Evolutionary conservation across 2,888 invertebrate species (phyloP), one percentile per base, ranked within the genome.

Genomic region (Ctenicera cuprea): DNA sequence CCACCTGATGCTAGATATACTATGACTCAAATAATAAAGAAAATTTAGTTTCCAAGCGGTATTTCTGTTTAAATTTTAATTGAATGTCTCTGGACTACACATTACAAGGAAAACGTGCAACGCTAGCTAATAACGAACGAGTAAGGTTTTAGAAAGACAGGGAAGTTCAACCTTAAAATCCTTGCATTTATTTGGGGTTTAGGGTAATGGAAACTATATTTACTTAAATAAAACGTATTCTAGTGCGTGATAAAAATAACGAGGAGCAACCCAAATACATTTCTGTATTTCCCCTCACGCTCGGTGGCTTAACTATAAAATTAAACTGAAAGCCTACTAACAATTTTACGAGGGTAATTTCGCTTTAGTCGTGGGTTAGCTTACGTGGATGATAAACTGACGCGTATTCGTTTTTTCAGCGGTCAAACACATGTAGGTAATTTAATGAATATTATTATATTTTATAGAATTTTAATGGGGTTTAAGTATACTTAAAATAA

Each of bases 331-430:
- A 30, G 30, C 54, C 33, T 54, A 54, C 30, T 30, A 54, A 54
- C 54, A 54, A 54, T 54, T 54, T 54, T 54, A 54, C 30, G 54
- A 50, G 50, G 48, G 50, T 26, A 50, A 50, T 50, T 50, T 50
- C 50, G 50, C 20, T 20, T 50, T 50, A 11, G 16, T 12, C 50
- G 1, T 20, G 50, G 50, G 50, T 50, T 50, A 50, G 20, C 50
- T 50, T 50, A 50, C n/a, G 22, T 26, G 50, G 50, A 26, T 50
- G 20, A 20, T 50, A 50, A 50, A 9, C 50, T 26, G 12, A 50
- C 18, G 26, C 20, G 20, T 2, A 50, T n/a, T 50, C 22, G n/a
- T 12, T 45, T 3, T 4, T 45, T 20, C 50, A 50, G 1, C 22
- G 26, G 50, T 26, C 16, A 45, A 45, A 45, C 16, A 45, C 45